phyloP scores from a whole-genome alignment of 2,888 invertebrate genomes.

The Epinotia bilunana region DNA sequence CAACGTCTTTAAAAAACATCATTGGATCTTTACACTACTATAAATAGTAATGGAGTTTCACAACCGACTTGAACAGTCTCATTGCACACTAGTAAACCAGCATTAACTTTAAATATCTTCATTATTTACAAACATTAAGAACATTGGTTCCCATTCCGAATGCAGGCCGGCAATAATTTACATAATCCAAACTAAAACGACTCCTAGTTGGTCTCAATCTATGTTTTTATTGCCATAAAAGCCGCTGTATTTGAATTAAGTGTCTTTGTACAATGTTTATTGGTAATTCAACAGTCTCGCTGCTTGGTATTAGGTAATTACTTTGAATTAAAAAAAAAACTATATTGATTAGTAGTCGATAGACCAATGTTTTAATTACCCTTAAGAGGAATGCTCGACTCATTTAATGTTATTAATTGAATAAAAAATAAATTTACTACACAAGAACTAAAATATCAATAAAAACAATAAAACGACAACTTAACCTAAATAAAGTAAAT shows the following conservation, averaged over 20 bases:
- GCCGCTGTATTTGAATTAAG: conserved; percentile 26
- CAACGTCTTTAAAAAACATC: background rate
- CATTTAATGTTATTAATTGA: no score
- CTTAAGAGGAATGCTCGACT: no score
- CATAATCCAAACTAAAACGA: conserved; percentile 39
- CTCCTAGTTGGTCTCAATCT: conserved; percentile 42
- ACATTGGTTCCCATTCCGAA: conserved; percentile 44
- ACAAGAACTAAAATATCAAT: no score
- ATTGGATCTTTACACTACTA: background rate
- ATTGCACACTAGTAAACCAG: conserved; percentile 21
- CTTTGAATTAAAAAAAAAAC: conserved; percentile 10
- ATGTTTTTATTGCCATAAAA: conserved; percentile 36
- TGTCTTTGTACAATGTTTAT: conserved; percentile 29
- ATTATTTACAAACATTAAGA: conserved; percentile 46
- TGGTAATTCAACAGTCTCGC: conserved; percentile 25
- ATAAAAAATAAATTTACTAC: no score
- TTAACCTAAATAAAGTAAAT: no score
- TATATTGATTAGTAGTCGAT: background rate
- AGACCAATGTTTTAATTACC: background rate
- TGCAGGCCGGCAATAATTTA: conserved; percentile 42
- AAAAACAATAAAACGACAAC: no score
- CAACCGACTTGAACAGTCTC: conserved; percentile 11
- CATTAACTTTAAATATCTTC: conserved; percentile 38
- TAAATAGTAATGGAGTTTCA: conserved; percentile 29
- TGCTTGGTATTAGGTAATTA: conserved; percentile 12